These are phyloP conservation scores for Euborellia annulipes DNA, from an alignment of 1,140 invertebrate species.

Conservation along the genomic window DNA sequence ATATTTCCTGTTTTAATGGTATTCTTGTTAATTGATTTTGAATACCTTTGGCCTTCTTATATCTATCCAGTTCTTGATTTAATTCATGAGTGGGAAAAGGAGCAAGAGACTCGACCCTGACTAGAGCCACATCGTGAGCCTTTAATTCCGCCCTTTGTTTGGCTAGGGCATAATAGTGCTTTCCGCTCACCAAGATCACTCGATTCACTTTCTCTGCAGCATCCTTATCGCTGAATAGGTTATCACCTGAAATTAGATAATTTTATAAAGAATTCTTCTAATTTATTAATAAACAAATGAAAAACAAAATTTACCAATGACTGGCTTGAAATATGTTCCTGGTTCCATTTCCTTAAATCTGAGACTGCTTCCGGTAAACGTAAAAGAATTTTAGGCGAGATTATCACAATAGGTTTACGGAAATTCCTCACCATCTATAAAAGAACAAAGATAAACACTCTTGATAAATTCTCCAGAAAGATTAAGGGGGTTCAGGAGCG, in stretches of 20 bases:
- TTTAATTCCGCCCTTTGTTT: conserved; percentile 51
- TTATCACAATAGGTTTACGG: conserved; percentile 80
- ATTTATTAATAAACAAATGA: conserved; percentile 4
- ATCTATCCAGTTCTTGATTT: conserved; percentile 57
- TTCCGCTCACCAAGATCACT: conserved; percentile 79
- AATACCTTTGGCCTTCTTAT: conserved; percentile 65
- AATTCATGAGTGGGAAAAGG: conserved; percentile 79
- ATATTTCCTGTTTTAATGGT: too few relatives aligned
- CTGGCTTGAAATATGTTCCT: conserved; percentile 62
- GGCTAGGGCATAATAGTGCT: conserved; percentile 81
- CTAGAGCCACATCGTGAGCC: conserved; percentile 60
- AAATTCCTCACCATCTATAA: conserved; percentile 74
- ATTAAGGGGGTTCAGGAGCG: too few relatives aligned
- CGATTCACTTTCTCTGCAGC: conserved; percentile 49
- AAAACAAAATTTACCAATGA: conserved; percentile 45
- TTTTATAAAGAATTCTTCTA: background rate
- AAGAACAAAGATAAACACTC: conserved; percentile 6
- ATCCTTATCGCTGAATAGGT: conserved; percentile 18
- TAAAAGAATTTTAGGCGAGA: conserved; percentile 76
- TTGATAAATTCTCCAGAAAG: conserved; percentile 5
- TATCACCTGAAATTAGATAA: conserved; percentile 35
- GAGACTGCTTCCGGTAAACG: conserved; percentile 66
- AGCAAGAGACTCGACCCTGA: conserved; percentile 78
- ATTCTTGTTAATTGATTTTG: too few relatives aligned
- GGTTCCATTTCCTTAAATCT: conserved; percentile 58